A percentile compares a stretch with the other conserved stretches of the same genome.
phyloP scores from a whole-genome alignment of 2,888 invertebrate genomes.

The Acanthopleura granulata region DNA sequence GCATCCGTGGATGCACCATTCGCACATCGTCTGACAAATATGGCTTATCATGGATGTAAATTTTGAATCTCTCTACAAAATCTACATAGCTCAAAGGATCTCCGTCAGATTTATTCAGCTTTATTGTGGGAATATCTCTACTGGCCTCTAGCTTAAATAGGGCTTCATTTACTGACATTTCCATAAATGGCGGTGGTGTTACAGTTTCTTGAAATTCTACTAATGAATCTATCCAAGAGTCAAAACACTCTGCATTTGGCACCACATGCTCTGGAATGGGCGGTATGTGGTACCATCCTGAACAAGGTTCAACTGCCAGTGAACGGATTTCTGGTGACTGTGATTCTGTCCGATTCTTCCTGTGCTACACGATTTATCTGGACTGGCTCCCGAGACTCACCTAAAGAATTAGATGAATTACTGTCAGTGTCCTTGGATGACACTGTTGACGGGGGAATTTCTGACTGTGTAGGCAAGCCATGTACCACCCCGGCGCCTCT shows the following conservation, averaged over 20 bases:
- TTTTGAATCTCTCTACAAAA: conserved; percentile 25
- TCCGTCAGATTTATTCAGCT: conserved; percentile 14
- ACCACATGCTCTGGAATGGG: background rate
- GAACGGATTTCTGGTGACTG: background rate
- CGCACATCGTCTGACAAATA: conserved; percentile 22
- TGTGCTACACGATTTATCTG: background rate
- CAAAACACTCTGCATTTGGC: background rate
- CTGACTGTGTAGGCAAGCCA: too few relatives aligned
- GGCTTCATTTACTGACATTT: conserved; percentile 12
- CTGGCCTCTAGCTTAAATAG: conserved; percentile 20
- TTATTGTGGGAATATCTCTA: conserved; percentile 16
- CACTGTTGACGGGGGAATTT: background rate
- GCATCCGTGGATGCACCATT: conserved; percentile 23
- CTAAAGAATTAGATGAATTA: background rate
- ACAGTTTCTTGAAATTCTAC: conserved; percentile 18
- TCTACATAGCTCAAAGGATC: conserved; percentile 21
- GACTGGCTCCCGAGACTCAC: background rate
- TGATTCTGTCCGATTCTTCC: background rate
- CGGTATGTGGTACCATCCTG: background rate
- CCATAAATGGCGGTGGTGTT: background rate
- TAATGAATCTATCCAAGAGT: conserved; percentile 13
- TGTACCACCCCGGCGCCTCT: background rate
- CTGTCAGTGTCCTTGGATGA: background rate
- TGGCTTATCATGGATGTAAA: conserved; percentile 25
- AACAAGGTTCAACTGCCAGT: background rate